These are phyloP conservation scores for Stenodema calcarata DNA, from an alignment of 2,888 invertebrate species.

Conservation along the genomic window DNA sequence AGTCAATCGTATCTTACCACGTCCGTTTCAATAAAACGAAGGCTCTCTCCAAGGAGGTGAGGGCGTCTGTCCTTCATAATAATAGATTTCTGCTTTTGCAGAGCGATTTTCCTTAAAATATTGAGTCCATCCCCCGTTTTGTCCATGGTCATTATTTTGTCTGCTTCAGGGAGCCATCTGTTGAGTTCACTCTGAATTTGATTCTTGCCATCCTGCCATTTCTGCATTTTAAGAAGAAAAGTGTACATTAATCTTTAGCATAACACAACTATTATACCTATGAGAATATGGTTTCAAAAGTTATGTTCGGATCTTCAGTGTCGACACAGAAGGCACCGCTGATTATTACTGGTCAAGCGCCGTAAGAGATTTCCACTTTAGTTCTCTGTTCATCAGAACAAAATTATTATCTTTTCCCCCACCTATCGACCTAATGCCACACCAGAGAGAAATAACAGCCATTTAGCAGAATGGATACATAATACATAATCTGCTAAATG, in stretches of 20 bases:
- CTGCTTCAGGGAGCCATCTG: slow-evolving; percentile 76
- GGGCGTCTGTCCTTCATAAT: slow-evolving; percentile 81
- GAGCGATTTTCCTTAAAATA: slow-evolving; percentile 77
- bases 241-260: neutral
- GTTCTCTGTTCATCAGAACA: too few relatives aligned
- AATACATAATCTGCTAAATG: too few relatives aligned
- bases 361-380: too few relatives aligned
- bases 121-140: slow-evolving; percentile 78
- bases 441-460: too few relatives aligned
- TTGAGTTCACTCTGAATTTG: slow-evolving; percentile 70
- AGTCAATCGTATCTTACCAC: slow-evolving; percentile 61
- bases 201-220: slow-evolving; percentile 72
- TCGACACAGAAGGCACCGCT: too few relatives aligned
- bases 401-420: too few relatives aligned
- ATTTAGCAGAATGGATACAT: too few relatives aligned
- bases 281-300: too few relatives aligned
- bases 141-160: slow-evolving; percentile 81
- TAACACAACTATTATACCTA: too few relatives aligned
- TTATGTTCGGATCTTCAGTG: too few relatives aligned
- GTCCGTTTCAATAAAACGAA: slow-evolving; percentile 69
- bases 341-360: too few relatives aligned
- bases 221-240: slow-evolving; percentile 60
- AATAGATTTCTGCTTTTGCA: slow-evolving; percentile 79
- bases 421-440: too few relatives aligned
- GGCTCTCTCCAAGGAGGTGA: slow-evolving; percentile 81